Base-by-base conservation (phyloP, 1,140 invertebrate genomes). In the Chironomus tepperi region DNA sequence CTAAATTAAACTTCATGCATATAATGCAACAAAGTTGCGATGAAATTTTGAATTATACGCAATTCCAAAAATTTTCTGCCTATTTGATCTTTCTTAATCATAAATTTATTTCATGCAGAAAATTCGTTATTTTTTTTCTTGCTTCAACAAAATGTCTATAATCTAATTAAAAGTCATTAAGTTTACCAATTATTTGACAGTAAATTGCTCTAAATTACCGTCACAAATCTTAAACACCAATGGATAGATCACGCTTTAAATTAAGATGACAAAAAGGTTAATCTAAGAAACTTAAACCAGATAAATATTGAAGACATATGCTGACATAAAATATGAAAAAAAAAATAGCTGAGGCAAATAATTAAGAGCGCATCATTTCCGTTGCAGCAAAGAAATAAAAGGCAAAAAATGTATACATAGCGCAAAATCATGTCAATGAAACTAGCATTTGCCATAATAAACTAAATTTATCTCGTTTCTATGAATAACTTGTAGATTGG, bases 401-500 rank as follows among this genome's bases (percentile, higher is more conserved):
- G 24, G 24, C 24, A 34, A 34, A 34, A 34, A 34, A n/a, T n/a
- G 24, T 34, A 34, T 34, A 34, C 24, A 34, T 34, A 15, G 47
- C 5, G 47, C 47, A 57, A 15, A 57, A 57, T 43, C 19, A 12
- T 43, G 74, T 67, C 67, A 67, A 24, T 70, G 57, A 74, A 70
- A 19, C 24, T 70, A n/a, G 64, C 24, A 15, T 43, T 42, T 42
- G 15, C 21, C 19, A 74, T 64, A 64, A 24, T 43, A 18, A 74
- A 16, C 47, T 57, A 74, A 74, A 74, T 64, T 15, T 18, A 15
- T 24, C 21, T 74, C 16, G 70, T 70, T 15, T 10, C 12, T 64
- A 43, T 43, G 16, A 75, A 74, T 34, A 34, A 34, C 24, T 34
- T 34, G 24, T 34, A 34, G 1, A 34, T 34, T 57, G 47, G 10